These are phyloP conservation scores for Prenolepis imparis DNA, from an alignment of 2,888 invertebrate genomes.

Conservation along the genomic window DNA sequence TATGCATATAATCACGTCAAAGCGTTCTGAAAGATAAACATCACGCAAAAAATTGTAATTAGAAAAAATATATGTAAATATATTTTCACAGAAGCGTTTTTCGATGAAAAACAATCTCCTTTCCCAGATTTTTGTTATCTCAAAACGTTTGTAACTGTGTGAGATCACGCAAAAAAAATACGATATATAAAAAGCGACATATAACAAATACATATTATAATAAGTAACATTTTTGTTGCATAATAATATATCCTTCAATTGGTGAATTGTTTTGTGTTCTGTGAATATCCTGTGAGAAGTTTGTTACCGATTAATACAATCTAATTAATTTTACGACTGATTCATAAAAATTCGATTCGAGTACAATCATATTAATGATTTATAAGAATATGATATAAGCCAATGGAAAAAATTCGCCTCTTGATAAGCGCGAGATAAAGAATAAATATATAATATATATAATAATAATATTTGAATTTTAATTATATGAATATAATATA, in stretches of 20 bases:
- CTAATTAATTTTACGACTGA: background rate
- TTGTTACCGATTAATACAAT: conserved; percentile 25
- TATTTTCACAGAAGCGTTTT: background rate
- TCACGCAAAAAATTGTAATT: conserved; percentile 13
- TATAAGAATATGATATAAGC: background rate
- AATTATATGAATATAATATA: too few species aligned
- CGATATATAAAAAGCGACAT: background rate
- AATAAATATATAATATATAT: background rate
- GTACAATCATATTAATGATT: background rate
- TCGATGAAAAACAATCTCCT: background rate
- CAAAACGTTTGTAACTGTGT: background rate
- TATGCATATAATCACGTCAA: conserved; percentile 15
- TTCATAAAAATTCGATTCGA: background rate
- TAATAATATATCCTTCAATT: background rate
- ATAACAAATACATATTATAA: background rate
- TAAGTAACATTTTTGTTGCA: background rate
- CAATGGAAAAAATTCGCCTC: background rate
- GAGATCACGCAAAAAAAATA: background rate
- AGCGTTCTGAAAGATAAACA: conserved; percentile 14
- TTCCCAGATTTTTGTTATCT: background rate
- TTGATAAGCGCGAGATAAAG: background rate
- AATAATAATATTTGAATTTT: too few species aligned
- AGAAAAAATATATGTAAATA: background rate
- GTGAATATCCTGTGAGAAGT: conserved; percentile 9
- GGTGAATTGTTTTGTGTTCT: conserved; percentile 32